Percentiles rank a stretch among this genome's conserved stretches.
Conservation (phyloP, 2,797 vertebrate genomes). For the Sciaenops ocellatus region DNA sequence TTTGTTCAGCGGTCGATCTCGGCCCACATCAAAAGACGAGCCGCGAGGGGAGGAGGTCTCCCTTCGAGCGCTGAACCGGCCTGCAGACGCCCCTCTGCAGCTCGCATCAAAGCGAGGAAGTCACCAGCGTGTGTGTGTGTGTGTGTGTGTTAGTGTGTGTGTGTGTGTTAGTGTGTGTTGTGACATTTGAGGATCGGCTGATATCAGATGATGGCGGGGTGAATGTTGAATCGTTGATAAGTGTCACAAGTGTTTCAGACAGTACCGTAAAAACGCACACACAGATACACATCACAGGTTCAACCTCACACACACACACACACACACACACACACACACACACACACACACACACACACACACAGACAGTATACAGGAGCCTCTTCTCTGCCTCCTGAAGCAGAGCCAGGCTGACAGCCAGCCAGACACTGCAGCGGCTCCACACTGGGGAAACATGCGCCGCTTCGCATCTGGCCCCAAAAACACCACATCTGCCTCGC, state of each 20-base stretch:
- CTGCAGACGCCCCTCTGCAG: constrained; percentile 11
- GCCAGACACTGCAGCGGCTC: constrained; percentile 61
- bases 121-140: not conserved
- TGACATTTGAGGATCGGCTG: constrained; percentile 52
- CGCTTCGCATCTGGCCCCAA: constrained; percentile 80
- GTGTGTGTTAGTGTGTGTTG: constrained; percentile 19
- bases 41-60: not conserved
- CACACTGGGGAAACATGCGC: constrained; percentile 62
- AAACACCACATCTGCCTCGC: constrained; percentile 79
- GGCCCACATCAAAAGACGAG: constrained; percentile 34
- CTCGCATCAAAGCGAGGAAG: not conserved
- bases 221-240: constrained; percentile 32
- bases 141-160: not conserved
- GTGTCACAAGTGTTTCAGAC: constrained; percentile 41
- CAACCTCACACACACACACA: constrained; percentile 22
- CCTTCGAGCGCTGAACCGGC: constrained; percentile 10
- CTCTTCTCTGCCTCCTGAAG: constrained; percentile 63
- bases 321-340: constrained; percentile 18
- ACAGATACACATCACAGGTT: constrained; percentile 33
- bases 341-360: constrained; percentile 33
- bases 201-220: constrained; percentile 28
- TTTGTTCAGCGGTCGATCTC: constrained; percentile 48
- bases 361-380: constrained; percentile 18
- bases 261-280: constrained; percentile 21
- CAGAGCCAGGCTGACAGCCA: constrained; percentile 75